Evolutionary conservation across 2,113 vertebrate species (phyloP).

Genomic region (Trematomus loennbergii): DNA sequence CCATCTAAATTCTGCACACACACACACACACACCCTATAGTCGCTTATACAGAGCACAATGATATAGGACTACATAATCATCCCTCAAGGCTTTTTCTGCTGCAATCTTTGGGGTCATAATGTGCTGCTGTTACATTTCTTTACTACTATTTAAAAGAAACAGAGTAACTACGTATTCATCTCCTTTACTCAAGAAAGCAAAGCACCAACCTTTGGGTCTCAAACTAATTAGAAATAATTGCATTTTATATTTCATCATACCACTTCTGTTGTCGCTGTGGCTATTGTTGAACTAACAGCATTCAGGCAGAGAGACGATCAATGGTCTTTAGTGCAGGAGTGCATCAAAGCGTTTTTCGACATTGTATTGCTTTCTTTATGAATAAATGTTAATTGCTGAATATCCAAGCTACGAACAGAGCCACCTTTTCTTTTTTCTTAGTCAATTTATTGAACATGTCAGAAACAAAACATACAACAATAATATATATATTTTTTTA

Average conservation of each 20-base stretch:
- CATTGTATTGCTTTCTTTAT: background rate
- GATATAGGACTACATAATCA: constrained; percentile 5
- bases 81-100: constrained; percentile 7
- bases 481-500: no score
- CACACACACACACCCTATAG: background rate
- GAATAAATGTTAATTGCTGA: background rate
- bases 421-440: background rate
- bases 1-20: no score
- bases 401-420: background rate
- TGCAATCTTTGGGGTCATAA: constrained; percentile 10
- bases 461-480: no score
- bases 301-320: background rate
- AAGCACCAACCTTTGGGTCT: background rate
- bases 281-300: background rate
- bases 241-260: background rate
- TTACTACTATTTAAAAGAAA: background rate
- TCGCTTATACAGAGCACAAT: background rate
- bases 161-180: background rate
- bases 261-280: no score
- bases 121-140: background rate
- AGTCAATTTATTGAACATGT: no score
- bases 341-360: background rate
- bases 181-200: background rate
- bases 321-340: background rate
- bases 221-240: background rate